phyloP scores from a whole-genome alignment of 2,113 vertebrate genomes.

The Stercorarius parasiticus region DNA sequence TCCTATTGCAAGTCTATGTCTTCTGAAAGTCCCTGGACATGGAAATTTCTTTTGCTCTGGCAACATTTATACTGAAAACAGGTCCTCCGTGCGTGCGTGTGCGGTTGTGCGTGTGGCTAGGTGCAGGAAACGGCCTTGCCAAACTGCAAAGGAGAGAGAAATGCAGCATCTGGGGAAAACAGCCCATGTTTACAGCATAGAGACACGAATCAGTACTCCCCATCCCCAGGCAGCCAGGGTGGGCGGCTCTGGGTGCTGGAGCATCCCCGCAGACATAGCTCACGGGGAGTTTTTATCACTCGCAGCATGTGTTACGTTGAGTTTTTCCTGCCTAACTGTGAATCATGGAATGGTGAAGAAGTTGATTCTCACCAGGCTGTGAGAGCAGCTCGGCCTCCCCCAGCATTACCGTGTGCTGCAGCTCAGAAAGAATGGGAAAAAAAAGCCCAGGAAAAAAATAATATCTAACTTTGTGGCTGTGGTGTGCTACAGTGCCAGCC shows the following conservation, averaged over 20 bases:
- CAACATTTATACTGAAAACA: background rate
- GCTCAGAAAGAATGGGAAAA: background rate
- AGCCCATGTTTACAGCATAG: background rate
- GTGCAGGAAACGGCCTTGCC: background rate
- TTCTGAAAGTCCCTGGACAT: background rate
- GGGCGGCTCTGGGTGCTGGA: rapidly evolving
- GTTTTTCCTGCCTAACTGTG: background rate
- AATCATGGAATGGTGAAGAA: background rate
- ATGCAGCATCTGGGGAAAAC: rapidly evolving
- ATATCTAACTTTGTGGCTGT: background rate
- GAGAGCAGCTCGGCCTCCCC: background rate
- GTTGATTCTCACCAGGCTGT: background rate
- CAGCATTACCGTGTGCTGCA: background rate
- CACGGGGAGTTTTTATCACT: rapidly evolving
- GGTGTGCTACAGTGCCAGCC: rapidly evolving
- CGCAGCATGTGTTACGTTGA: background rate
- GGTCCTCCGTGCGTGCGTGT: rapidly evolving
- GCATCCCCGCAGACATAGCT: background rate
- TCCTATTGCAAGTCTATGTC: rapidly evolving
- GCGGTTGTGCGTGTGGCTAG: background rate
- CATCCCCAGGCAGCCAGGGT: background rate
- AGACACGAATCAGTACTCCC: background rate
- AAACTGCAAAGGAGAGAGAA: background rate
- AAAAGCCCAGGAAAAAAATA: background rate
- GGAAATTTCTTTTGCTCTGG: background rate